Percentiles rank a stretch among this genome's conserved stretches.
phyloP scores from a whole-genome alignment of 1,140 invertebrate species.

The Coptotermes formosanus region DNA sequence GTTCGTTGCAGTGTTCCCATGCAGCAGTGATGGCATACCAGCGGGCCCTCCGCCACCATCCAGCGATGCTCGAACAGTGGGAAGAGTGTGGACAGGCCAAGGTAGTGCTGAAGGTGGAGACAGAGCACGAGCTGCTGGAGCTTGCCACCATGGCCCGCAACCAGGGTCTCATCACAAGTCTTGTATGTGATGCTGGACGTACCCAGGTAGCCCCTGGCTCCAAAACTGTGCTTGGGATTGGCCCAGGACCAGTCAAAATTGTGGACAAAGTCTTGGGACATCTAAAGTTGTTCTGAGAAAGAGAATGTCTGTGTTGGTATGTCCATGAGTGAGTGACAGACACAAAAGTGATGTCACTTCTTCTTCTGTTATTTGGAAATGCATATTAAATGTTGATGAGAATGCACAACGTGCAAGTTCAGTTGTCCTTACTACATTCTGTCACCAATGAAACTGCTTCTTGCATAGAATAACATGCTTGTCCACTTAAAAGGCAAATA shows the following conservation, averaged over 20 bases:
- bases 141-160: constrained; percentile 44
- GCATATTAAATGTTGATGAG: no score
- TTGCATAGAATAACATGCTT: no score
- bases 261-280: constrained; percentile 54
- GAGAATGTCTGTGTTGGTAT: neutral
- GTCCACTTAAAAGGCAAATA: no score
- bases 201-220: constrained; percentile 57
- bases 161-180: constrained; percentile 45
- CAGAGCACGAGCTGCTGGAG: constrained; percentile 37
- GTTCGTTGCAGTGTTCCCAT: constrained; percentile 59
- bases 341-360: no score
- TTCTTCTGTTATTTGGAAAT: no score
- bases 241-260: constrained; percentile 48
- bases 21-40: constrained; percentile 51
- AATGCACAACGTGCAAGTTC: no score
- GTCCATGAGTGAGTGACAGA: no score
- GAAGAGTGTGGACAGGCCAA: constrained; percentile 53
- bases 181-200: constrained; percentile 56
- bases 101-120: constrained; percentile 52
- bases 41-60: constrained; percentile 41
- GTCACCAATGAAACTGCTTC: no score
- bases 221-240: constrained; percentile 56
- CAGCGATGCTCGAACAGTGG: constrained; percentile 50
- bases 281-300: constrained; percentile 48
- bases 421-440: no score